Evolutionary conservation across 2,113 vertebrate species (phyloP).

Genomic region (human (Homo sapiens)): GRCh38 chrX:28870501-28871000

Average conservation of each 20-base stretch:
- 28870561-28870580: not conserved
- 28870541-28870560: not conserved
- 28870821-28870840: not conserved
- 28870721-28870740: not conserved
- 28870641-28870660: not conserved
- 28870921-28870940: not conserved
- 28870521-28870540: not conserved
- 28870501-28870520: not conserved
- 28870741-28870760: not conserved
- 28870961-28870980: not conserved
- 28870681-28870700: not conserved
- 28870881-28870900: not conserved
- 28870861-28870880: not conserved
- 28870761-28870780: conserved; percentile 7
- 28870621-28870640: not conserved
- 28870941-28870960: not conserved
- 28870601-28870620: not conserved
- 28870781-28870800: not conserved
- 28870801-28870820: not conserved
- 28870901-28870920: not conserved
- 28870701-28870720: not conserved
- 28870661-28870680: not conserved
- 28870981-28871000: not conserved
- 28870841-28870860: not conserved
- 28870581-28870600: not conserved